Conservation (phyloP, 2,888 invertebrate genomes). For the Anagyrus pseudococci region DNA sequence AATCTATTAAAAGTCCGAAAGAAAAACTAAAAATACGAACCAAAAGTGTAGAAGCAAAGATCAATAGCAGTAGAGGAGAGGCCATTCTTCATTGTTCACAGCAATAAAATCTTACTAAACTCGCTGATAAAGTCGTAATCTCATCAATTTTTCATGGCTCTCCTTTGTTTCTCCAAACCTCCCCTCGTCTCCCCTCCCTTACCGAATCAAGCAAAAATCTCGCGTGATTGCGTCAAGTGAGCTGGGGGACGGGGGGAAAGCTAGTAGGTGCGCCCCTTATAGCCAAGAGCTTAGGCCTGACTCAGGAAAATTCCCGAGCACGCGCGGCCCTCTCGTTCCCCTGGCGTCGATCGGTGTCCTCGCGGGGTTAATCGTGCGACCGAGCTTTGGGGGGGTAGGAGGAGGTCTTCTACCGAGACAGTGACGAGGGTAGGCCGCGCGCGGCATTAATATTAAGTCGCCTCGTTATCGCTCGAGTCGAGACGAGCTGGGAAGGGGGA, state of each 20-base stretch:
- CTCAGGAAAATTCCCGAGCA: constrained; percentile 41
- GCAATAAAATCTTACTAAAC: too few relatives aligned
- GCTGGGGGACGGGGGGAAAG: too few relatives aligned
- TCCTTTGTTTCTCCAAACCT: neutral
- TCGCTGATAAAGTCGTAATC: neutral
- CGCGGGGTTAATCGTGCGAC: constrained; percentile 37
- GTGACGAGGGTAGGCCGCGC: constrained; percentile 36
- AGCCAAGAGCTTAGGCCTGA: neutral
- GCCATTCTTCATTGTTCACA: too few relatives aligned
- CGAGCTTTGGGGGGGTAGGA: too few relatives aligned
- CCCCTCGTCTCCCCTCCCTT: neutral
- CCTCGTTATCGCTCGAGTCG: constrained; percentile 40
- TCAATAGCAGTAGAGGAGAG: too few relatives aligned
- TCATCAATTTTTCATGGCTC: neutral
- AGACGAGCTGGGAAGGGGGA: constrained; percentile 6
- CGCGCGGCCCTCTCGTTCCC: constrained; percentile 3
- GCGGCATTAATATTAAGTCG: constrained; percentile 44
- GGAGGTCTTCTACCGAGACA: constrained; percentile 13
- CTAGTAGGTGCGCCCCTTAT: constrained; percentile 29
- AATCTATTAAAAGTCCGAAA: too few relatives aligned
- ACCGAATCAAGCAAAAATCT: constrained; percentile 41
- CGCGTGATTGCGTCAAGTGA: constrained; percentile 49
- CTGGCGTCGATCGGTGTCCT: constrained; percentile 31
- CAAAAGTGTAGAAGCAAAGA: too few relatives aligned
- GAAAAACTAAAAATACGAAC: too few relatives aligned